Percentiles rank a stretch among this genome's conserved stretches.
phyloP scores from a whole-genome alignment of 2,113 vertebrate species.

The Chamaetylas fuelleborni region DNA sequence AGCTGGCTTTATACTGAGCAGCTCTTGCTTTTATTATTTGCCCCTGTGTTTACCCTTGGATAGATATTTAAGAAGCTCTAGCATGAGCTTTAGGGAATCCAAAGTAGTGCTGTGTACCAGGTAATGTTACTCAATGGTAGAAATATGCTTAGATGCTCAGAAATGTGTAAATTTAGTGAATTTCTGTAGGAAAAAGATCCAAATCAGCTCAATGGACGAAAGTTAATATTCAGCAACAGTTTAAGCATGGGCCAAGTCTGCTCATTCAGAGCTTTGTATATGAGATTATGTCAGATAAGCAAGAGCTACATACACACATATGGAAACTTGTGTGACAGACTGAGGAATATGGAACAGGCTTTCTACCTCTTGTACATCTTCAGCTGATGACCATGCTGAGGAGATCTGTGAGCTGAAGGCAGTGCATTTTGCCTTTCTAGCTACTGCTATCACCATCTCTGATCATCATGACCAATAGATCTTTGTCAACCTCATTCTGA shows the following conservation, averaged over 20 bases:
- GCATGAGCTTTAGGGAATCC: background rate
- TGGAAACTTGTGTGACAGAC: background rate
- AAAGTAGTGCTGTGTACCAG: background rate
- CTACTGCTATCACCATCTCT: background rate
- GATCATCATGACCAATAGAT: background rate
- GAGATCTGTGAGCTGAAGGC: background rate
- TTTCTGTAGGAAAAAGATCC: background rate
- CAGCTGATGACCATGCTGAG: background rate
- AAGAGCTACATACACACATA: background rate
- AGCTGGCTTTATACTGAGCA: background rate
- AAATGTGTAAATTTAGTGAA: background rate
- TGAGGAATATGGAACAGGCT: background rate
- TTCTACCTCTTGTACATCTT: background rate
- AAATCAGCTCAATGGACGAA: background rate
- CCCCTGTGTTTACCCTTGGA: background rate
- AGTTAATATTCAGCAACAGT: background rate
- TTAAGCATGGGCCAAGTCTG: background rate
- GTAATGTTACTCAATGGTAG: background rate
- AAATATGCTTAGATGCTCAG: background rate
- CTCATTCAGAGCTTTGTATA: background rate
- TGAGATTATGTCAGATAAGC: background rate
- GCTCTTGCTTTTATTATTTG: background rate
- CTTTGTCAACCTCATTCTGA: background rate
- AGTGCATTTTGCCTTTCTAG: background rate
- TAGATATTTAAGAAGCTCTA: background rate